A percentile compares a stretch with the other conserved stretches of the same genome.
Conservation (phyloP, 2,888 invertebrate genomes). For the Torymus tubicola region DNA sequence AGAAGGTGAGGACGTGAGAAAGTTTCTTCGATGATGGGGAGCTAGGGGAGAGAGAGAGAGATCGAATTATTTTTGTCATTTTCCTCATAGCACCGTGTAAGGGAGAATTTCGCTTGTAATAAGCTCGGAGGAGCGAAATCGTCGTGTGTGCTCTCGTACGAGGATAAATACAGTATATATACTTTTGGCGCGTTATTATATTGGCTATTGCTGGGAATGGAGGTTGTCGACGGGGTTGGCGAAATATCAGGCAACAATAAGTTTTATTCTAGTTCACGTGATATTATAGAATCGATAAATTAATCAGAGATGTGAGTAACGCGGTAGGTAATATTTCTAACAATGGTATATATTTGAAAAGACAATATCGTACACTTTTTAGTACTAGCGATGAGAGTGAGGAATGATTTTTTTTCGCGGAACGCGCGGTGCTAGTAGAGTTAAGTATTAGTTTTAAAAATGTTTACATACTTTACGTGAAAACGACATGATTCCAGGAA, state of each 20-base stretch:
- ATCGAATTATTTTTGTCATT: constrained; percentile 34
- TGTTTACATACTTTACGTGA: not conserved
- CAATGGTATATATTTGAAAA: not conserved
- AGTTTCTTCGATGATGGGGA: not conserved
- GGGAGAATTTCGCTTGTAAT: not conserved
- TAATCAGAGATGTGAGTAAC: too few relatives aligned
- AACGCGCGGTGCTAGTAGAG: not conserved
- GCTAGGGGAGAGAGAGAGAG: not conserved
- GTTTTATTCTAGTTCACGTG: too few relatives aligned
- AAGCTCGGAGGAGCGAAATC: not conserved
- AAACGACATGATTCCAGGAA: constrained; percentile 14
- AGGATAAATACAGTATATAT: too few relatives aligned
- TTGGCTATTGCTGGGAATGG: too few relatives aligned
- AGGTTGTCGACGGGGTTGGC: too few relatives aligned
- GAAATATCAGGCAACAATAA: too few relatives aligned
- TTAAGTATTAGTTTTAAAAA: constrained; percentile 1
- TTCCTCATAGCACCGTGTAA: not conserved
- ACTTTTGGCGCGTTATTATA: too few relatives aligned
- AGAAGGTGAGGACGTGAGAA: too few relatives aligned
- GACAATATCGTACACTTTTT: not conserved
- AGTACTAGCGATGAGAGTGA: not conserved
- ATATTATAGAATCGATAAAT: too few relatives aligned
- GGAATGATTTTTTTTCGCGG: not conserved
- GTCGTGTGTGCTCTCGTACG: too few relatives aligned
- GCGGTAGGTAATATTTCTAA: too few relatives aligned